Conservation (phyloP, 2,797 vertebrate genomes). For the Paratrypauchen microcephalus region DNA sequence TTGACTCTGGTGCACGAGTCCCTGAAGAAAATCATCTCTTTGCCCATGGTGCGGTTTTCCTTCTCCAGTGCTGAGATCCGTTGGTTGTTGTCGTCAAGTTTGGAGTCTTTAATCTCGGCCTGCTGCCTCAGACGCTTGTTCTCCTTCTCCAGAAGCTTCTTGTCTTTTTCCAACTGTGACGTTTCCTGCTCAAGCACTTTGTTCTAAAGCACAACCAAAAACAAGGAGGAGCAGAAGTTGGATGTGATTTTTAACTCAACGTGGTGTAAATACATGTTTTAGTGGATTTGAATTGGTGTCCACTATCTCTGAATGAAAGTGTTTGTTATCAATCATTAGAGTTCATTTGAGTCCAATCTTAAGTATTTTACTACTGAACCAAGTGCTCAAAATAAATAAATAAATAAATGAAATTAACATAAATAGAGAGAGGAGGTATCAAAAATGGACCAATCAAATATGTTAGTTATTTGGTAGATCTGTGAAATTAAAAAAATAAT, state of each 20-base stretch:
- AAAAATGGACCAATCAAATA: too few species aligned
- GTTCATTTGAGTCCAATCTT: too few species aligned
- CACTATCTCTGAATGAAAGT: background rate
- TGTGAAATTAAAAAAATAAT: too few species aligned
- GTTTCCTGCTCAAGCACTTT: conserved; percentile 92
- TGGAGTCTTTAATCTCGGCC: conserved; percentile 93
- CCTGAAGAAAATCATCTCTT: conserved; percentile 90
- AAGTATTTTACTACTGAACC: too few species aligned
- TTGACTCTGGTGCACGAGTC: conserved; percentile 89
- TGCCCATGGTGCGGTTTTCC: conserved; percentile 90
- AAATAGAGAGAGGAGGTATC: background rate
- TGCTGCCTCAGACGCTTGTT: conserved; percentile 95
- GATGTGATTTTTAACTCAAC: conserved; percentile 24
- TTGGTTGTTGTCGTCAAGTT: conserved; percentile 90
- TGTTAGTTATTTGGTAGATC: too few species aligned
- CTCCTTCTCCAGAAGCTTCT: conserved; percentile 96
- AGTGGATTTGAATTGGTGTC: conserved; percentile 6
- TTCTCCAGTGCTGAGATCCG: conserved; percentile 89
- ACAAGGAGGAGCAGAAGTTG: conserved; percentile 18
- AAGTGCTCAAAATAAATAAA: too few species aligned
- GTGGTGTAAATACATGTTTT: conserved; percentile 33
- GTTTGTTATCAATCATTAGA: background rate
- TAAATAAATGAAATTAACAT: too few species aligned
- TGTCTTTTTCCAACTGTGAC: conserved; percentile 94
- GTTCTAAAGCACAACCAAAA: conserved; percentile 62